phyloP scores from a whole-genome alignment of 2,888 invertebrate species.

The Eilema caniola region DNA sequence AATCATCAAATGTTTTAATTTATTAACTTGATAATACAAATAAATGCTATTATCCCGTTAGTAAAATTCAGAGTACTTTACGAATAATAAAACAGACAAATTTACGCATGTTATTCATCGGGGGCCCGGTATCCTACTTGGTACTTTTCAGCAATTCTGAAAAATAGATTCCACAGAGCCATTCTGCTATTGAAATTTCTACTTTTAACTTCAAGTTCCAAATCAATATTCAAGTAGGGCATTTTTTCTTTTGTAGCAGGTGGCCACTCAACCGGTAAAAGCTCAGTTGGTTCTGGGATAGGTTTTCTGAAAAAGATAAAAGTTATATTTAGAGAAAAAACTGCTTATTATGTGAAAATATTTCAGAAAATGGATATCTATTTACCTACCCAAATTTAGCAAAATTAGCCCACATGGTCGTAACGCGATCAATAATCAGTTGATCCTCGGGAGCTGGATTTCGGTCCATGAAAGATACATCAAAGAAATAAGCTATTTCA shows the following conservation, averaged over 20 bases:
- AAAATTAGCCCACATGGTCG: conserved; percentile 66
- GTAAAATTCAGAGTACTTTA: not conserved
- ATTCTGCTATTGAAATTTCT: conserved; percentile 56
- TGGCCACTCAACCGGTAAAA: conserved; percentile 59
- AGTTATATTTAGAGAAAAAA: not conserved
- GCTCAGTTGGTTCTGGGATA: conserved; percentile 55
- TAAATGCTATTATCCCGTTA: not conserved
- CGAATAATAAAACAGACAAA: too few relatives aligned
- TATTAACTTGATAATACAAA: not conserved
- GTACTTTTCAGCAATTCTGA: conserved; percentile 46
- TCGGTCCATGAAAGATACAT: conserved; percentile 51
- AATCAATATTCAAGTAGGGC: conserved; percentile 53
- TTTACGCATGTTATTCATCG: conserved; percentile 8
- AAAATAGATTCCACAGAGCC: conserved; percentile 62
- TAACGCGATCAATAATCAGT: conserved; percentile 59
- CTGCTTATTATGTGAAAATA: not conserved
- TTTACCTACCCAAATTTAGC: conserved; percentile 62
- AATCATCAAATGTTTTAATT: too few relatives aligned
- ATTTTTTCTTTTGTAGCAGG: conserved; percentile 44
- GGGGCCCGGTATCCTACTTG: conserved; percentile 37
- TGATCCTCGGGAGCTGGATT: conserved; percentile 56
- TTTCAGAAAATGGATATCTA: not conserved
- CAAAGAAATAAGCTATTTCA: conserved; percentile 64
- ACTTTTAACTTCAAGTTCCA: conserved; percentile 47
- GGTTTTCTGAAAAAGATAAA: conserved; percentile 55